These are phyloP conservation scores for Acronicta leporina DNA, from an alignment of 2,888 invertebrate species.

Conservation along the genomic window DNA sequence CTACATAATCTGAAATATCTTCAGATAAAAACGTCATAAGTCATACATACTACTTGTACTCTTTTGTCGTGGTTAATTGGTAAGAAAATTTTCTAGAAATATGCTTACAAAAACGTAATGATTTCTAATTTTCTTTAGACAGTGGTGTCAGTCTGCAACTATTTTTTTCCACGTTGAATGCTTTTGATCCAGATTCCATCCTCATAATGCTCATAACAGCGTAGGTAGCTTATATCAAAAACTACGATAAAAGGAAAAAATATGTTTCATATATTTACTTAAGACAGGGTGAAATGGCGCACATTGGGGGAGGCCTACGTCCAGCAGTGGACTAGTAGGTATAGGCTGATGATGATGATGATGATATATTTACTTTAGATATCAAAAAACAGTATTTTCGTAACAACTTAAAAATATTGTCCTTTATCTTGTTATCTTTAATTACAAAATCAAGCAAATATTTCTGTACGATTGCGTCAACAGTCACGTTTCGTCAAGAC, in stretches of 20 bases:
- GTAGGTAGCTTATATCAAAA: too few species aligned
- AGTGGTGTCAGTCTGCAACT: too few species aligned
- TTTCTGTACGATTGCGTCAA: conserved; percentile 17
- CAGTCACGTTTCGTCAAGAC: conserved; percentile 20
- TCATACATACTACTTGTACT: background rate
- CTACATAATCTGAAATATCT: conserved; percentile 22
- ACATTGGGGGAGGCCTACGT: too few species aligned
- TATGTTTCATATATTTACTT: background rate
- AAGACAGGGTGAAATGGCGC: too few species aligned
- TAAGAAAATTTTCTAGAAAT: too few species aligned
- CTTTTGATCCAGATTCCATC: too few species aligned
- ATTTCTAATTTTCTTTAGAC: too few species aligned
- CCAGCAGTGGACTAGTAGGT: too few species aligned
- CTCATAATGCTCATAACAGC: too few species aligned
- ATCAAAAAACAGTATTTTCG: conserved; percentile 4
- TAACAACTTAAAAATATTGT: conserved; percentile 9
- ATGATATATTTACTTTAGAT: background rate
- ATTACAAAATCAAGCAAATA: conserved; percentile 39
- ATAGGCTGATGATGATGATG: too few species aligned
- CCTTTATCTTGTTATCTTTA: conserved; percentile 35
- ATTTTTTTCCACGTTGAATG: background rate
- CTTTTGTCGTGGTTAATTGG: too few species aligned
- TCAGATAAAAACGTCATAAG: conserved; percentile 15
- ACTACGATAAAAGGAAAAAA: background rate
- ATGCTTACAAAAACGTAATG: too few species aligned